These are phyloP conservation scores for Rhinopomastus cyanomelas DNA, from an alignment of 2,113 vertebrate species.

Conservation along the genomic window DNA sequence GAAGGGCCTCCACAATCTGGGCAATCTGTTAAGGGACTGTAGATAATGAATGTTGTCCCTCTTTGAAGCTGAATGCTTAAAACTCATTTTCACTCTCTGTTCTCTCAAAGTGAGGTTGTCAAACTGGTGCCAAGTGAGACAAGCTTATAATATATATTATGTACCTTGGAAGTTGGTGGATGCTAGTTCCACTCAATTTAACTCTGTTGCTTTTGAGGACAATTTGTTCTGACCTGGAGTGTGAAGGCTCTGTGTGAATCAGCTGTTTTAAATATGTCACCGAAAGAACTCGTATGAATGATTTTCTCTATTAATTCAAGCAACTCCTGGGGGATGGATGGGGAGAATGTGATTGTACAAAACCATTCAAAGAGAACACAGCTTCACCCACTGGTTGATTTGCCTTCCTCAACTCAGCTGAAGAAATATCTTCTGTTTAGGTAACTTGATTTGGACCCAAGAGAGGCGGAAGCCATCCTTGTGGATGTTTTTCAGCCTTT, in stretches of 20 bases:
- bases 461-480: not conserved
- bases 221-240: conserved; percentile 53
- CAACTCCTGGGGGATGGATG: not conserved
- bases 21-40: conserved; percentile 49
- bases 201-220: conserved; percentile 49
- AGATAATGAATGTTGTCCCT: conserved; percentile 45
- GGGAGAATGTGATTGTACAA: not conserved
- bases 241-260: conserved; percentile 32
- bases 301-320: conserved; percentile 31
- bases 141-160: conserved; percentile 59
- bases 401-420: not conserved
- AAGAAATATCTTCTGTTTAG: not conserved
- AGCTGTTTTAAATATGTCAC: conserved; percentile 38
- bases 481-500: not conserved
- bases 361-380: not conserved
- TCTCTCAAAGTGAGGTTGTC: conserved; percentile 55
- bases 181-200: conserved; percentile 71
- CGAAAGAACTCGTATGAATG: conserved; percentile 11
- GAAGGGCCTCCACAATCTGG: conserved; percentile 26
- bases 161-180: conserved; percentile 61
- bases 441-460: not conserved
- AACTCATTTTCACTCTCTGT: conserved; percentile 61
- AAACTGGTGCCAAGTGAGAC: conserved; percentile 55
- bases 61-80: conserved; percentile 34
- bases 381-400: not conserved